These are phyloP conservation scores for Anthopleura sola DNA, from an alignment of 64 coral and sea anemone genomes.

Conservation along the genomic window DNA sequence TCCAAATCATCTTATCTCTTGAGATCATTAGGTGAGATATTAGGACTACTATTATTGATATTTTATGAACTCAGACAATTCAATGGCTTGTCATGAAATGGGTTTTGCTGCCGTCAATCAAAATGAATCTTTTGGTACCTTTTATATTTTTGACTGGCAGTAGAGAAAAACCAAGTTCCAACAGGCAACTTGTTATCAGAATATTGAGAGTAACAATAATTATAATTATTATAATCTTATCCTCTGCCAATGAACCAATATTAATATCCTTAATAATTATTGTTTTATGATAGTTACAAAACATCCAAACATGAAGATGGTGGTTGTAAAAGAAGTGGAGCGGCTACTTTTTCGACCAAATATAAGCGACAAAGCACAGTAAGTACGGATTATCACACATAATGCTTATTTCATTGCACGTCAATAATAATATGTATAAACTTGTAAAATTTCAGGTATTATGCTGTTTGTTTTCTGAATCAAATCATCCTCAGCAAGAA, in stretches of 20 bases:
- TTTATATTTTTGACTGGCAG: too few species aligned
- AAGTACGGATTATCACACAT: conserved; percentile 21
- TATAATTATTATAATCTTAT: too few species aligned
- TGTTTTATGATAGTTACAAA: conserved; percentile 66
- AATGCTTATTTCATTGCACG: too few species aligned
- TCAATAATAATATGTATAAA: too few species aligned
- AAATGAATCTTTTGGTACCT: too few species aligned
- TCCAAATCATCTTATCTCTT: conserved; percentile 78
- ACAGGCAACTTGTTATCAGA: too few species aligned
- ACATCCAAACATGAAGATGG: conserved; percentile 97
- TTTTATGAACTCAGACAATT: too few species aligned
- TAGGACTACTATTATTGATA: too few species aligned
- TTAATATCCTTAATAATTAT: not conserved
- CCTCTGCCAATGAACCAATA: not conserved
- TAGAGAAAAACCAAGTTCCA: too few species aligned
- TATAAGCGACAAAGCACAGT: conserved; percentile 91
- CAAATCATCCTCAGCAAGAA: conserved; percentile 82
- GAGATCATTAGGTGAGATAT: conserved; percentile 70
- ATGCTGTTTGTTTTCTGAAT: conserved; percentile 93
- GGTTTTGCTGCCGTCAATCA: too few species aligned
- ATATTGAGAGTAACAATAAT: too few species aligned
- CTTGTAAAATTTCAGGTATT: conserved; percentile 62
- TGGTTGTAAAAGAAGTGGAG: conserved; percentile 83
- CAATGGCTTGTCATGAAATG: too few species aligned
- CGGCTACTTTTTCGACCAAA: conserved; percentile 88